Base-by-base conservation (phyloP, 2,113 vertebrate genomes). In the Poeciliopsis retropinna region DNA sequence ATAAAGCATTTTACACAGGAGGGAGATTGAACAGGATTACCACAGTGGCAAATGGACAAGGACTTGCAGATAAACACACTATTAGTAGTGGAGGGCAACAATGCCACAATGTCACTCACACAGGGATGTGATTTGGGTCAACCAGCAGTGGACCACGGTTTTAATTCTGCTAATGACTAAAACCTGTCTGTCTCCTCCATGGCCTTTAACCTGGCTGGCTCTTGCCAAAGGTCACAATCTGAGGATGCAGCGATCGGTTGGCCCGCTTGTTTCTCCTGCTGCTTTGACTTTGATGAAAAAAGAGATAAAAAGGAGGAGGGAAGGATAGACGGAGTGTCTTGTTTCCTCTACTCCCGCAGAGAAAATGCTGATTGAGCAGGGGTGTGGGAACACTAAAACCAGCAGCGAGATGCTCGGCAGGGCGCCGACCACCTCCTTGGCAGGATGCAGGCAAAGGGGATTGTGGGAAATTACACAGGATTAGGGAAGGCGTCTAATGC, bases 391-490 rank as follows among this genome's bases (percentile, higher is more conserved):
- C 75, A 64, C 85, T 85, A 88, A 85, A 85, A 75, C 88, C 88
- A 74, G 79, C 80, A 87, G 83, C 80, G 39, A 85, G 85, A 83
- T 71, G 88, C 91, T 93, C 93, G 92, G 90, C 86, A 9, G 91
- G 88, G 86, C 34, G 69, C 81, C 61, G 54, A 82, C 91, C 87
- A 88, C 89, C 87, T 92, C 92, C 91, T 94, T 94, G 93, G 94
- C 93, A 94, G 88, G 90, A 90, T 79, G 82, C 87, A 84, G 77
- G 88, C 88, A 92, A 92, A 92, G 82, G 86, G 90, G 93, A 94
- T 94, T 94, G 93, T 93, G 93, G 93, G 92, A 94, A 93, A 92
- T 93, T 93, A 92, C 92, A 92, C 87, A 84, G 94, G 93, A 94
- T 95, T 93, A 95, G 79, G 88, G 87, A 73, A 11, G 80, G 82